phyloP scores from a whole-genome alignment of 2,797 vertebrate species.

The Amazonetta brasiliensis region DNA sequence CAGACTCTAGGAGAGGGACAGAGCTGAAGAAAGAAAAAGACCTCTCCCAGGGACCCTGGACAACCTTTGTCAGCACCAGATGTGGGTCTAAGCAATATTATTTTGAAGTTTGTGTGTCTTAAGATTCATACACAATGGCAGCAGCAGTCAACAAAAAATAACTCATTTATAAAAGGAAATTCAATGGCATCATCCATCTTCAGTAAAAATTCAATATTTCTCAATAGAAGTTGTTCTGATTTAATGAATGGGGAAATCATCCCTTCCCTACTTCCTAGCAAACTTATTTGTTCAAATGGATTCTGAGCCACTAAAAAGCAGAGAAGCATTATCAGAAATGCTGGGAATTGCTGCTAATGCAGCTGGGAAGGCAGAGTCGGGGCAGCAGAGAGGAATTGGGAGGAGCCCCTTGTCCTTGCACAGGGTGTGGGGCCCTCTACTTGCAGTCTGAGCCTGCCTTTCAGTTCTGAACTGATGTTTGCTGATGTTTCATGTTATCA shows the following conservation, averaged over 20 bases:
- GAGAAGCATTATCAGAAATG: background rate
- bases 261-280: background rate
- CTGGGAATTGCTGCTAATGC: background rate
- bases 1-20: background rate
- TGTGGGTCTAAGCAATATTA: background rate
- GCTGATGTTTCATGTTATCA: background rate
- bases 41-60: background rate
- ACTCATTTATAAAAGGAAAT: conserved; percentile 69
- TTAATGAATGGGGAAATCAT: conserved; percentile 62
- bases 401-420: background rate
- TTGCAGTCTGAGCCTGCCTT: background rate
- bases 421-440: background rate
- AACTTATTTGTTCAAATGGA: conserved; percentile 14
- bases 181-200: conserved; percentile 54
- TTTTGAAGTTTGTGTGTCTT: background rate
- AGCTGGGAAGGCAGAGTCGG: background rate
- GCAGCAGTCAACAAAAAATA: conserved; percentile 64
- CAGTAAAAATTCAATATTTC: conserved; percentile 72
- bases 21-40: background rate
- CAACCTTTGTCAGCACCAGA: background rate
- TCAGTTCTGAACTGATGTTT: background rate
- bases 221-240: background rate
- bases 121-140: background rate
- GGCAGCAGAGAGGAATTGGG: too few species aligned
- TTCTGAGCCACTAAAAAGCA: background rate